These are phyloP conservation scores for Callithrix jacchus DNA, from an alignment of 2,113 vertebrate species.

Conservation along the genomic window DNA sequence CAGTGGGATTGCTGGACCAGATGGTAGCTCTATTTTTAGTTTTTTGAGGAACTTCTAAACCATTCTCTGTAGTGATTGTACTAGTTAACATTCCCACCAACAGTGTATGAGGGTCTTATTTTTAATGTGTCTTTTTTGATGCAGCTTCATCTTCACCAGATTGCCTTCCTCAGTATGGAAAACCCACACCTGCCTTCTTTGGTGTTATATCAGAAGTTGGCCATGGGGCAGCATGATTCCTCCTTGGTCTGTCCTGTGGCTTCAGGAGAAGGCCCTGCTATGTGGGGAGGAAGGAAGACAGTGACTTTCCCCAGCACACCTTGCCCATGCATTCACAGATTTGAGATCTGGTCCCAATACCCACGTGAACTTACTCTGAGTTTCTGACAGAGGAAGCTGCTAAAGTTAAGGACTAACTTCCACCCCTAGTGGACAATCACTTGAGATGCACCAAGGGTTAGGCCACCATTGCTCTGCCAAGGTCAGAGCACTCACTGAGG, in stretches of 20 bases:
- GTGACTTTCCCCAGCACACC: background rate
- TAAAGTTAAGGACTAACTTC: background rate
- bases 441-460: background rate
- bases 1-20: too few species aligned
- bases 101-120: too few species aligned
- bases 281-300: background rate
- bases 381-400: background rate
- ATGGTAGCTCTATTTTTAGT: too few species aligned
- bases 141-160: background rate
- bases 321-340: background rate
- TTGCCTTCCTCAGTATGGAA: background rate
- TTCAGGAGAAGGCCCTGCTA: background rate
- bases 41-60: too few species aligned
- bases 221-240: background rate
- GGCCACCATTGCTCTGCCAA: background rate
- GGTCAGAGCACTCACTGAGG: background rate
- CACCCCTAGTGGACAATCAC: background rate
- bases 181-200: background rate
- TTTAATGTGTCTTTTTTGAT: background rate
- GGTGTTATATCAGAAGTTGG: background rate
- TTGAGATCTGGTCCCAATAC: background rate
- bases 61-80: too few species aligned
- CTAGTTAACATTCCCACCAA: too few species aligned
- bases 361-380: background rate
- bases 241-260: background rate